These are phyloP conservation scores for Sphecodes monilicornis DNA, from an alignment of 2,888 invertebrate genomes.

Conservation along the genomic window DNA sequence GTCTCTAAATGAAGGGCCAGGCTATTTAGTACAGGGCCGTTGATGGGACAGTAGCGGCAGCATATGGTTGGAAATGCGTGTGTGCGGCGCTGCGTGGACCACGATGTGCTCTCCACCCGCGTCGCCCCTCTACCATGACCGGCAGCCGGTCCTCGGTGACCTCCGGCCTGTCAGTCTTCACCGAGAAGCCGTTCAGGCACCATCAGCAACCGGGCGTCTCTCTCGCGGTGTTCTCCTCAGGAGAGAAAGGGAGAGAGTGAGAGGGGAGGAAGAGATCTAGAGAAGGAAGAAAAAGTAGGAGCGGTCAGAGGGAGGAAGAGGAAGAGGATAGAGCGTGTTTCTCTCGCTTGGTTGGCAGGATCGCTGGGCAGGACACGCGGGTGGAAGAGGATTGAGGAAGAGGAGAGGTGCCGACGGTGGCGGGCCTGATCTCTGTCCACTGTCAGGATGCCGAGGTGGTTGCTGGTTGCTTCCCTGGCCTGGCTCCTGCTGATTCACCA, in stretches of 20 bases:
- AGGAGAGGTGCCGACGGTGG: constrained; percentile 43
- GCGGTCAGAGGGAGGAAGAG: constrained; percentile 14
- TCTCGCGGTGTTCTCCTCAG: constrained; percentile 47
- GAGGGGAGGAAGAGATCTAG: constrained; percentile 8
- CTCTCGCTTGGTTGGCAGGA: neutral
- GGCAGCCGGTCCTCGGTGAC: constrained; percentile 66
- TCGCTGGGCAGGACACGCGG: neutral
- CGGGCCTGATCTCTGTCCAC: constrained; percentile 36
- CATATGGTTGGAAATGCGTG: constrained; percentile 57
- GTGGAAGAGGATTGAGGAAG: constrained; percentile 16
- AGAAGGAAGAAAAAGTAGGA: constrained; percentile 13
- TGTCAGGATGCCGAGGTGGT: constrained; percentile 66
- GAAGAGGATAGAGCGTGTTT: neutral
- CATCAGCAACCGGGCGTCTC: constrained; percentile 59
- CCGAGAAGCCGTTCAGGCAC: constrained; percentile 77
- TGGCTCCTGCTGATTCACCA: constrained; percentile 56
- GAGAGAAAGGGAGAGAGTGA: constrained; percentile 31
- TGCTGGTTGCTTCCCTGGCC: constrained; percentile 46
- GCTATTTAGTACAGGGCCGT: constrained; percentile 3
- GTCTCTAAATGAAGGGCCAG: neutral
- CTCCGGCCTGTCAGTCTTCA: constrained; percentile 76
- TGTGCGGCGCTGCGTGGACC: constrained; percentile 26
- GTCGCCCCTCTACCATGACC: constrained; percentile 57
- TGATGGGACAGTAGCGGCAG: constrained; percentile 49
- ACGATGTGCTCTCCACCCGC: constrained; percentile 56